Conservation (phyloP, 2,888 invertebrate species). For the Drosophila paracracens region DNA sequence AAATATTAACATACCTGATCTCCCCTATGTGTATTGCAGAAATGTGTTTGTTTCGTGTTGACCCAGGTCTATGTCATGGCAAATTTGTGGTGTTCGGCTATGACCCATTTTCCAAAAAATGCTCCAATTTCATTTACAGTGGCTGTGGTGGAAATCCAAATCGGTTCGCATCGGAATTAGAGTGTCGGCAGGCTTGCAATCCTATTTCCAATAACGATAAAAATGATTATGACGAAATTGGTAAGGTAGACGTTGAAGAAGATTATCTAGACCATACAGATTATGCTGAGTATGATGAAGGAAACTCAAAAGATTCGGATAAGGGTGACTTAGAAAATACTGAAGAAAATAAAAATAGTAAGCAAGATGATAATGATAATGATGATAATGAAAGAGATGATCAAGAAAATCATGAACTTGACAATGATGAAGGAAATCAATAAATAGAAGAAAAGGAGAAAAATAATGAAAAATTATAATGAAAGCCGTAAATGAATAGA, state of each 20-base stretch:
- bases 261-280: neutral
- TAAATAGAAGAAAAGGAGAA: neutral
- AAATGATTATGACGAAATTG: neutral
- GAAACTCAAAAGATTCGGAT: neutral
- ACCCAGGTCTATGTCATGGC: conserved; percentile 37
- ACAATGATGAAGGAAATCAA: neutral
- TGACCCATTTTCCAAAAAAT: conserved; percentile 27
- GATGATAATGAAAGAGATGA: neutral
- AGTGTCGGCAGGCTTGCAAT: conserved; percentile 39
- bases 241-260: neutral
- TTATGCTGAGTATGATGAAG: neutral
- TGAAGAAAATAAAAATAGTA: neutral
- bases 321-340: neutral
- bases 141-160: conserved; percentile 66
- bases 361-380: too few relatives aligned
- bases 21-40: conserved; percentile 13
- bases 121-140: conserved; percentile 37
- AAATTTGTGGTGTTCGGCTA: conserved; percentile 19
- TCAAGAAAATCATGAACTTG: neutral
- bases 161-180: conserved; percentile 24
- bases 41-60: conserved; percentile 27
- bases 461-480: neutral
- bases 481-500: neutral
- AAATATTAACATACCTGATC: neutral
- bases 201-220: neutral